phyloP scores from a whole-genome alignment of 2,888 invertebrate genomes.

The Clistopyga incitator region DNA sequence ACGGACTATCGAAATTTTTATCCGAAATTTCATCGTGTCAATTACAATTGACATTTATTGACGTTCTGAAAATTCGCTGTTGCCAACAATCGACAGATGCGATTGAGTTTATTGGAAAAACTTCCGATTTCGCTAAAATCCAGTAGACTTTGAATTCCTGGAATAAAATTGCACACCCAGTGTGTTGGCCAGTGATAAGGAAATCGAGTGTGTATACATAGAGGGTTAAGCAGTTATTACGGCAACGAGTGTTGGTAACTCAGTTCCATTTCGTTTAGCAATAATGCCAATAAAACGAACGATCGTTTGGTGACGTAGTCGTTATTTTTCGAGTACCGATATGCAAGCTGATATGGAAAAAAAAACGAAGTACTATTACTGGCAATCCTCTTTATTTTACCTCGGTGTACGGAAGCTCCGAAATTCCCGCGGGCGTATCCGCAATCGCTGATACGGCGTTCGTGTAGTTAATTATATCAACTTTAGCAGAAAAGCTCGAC shows the following conservation, averaged over 20 bases:
- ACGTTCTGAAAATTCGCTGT: too few relatives aligned
- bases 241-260: background rate
- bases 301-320: background rate
- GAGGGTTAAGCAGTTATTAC: background rate
- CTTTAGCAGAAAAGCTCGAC: background rate
- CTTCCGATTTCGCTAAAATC: too few relatives aligned
- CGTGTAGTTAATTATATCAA: constrained; percentile 19
- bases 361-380: background rate
- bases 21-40: too few relatives aligned
- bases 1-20: too few relatives aligned
- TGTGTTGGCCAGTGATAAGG: too few relatives aligned
- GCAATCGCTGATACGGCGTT: background rate
- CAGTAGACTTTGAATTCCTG: too few relatives aligned
- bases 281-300: background rate
- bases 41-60: too few relatives aligned
- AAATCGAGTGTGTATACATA: too few relatives aligned
- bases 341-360: background rate
- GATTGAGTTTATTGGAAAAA: too few relatives aligned
- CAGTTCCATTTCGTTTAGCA: background rate
- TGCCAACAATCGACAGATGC: too few relatives aligned
- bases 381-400: background rate
- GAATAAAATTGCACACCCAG: too few relatives aligned
- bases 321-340: background rate
- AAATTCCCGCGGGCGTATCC: background rate
- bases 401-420: background rate